Evolutionary conservation across 2,797 vertebrate species (phyloP).

Genomic region (Fratercula arctica): DNA sequence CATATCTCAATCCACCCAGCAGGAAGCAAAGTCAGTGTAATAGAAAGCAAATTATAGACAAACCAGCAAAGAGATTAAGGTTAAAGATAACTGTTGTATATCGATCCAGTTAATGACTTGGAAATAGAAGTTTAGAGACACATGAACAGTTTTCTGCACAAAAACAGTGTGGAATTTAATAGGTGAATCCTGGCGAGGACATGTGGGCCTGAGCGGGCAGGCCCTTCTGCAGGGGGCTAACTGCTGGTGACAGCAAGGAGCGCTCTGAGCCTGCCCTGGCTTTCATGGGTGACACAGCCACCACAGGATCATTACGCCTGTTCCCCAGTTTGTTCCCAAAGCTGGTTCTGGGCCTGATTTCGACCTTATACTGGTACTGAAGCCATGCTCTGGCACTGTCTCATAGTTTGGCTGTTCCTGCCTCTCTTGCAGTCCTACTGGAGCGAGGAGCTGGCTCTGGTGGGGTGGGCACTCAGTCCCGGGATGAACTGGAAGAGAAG

Average conservation of each 20-base stretch:
- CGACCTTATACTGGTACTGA: background rate
- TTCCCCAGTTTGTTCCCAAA: background rate
- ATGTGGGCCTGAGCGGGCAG: background rate
- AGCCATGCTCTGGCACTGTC: background rate
- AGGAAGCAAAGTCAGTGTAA: background rate
- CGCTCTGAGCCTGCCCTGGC: background rate
- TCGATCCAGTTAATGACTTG: conserved; percentile 35
- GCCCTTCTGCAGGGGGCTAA: background rate
- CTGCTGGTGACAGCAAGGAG: background rate
- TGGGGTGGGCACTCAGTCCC: background rate
- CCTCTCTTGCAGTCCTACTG: background rate
- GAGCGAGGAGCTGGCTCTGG: background rate
- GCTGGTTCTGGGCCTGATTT: background rate
- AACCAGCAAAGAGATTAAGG: background rate
- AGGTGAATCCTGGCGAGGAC: background rate
- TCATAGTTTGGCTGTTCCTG: background rate
- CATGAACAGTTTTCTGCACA: background rate
- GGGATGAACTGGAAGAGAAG: background rate
- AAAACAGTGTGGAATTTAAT: background rate
- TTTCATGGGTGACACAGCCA: too few species aligned
- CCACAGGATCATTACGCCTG: background rate
- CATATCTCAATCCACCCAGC: background rate
- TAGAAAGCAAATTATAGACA: background rate
- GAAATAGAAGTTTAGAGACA: conserved; percentile 48
- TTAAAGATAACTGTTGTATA: conserved; percentile 42